phyloP scores from a whole-genome alignment of 2,797 vertebrate genomes.

The Cynodonichthys magdalenae region DNA sequence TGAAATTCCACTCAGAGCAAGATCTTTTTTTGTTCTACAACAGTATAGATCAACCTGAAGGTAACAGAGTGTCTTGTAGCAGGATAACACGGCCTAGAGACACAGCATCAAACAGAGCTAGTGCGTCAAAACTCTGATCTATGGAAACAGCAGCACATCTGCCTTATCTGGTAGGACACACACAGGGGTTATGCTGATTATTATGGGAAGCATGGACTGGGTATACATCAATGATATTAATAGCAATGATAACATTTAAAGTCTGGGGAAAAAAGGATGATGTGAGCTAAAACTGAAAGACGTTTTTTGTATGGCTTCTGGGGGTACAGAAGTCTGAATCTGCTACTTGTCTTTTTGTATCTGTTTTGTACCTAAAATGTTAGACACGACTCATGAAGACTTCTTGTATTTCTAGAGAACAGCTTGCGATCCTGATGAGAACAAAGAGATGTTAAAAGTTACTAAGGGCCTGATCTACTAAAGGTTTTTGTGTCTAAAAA shows the following conservation, averaged over 20 bases:
- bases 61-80: constrained; percentile 36
- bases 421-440: too few species aligned
- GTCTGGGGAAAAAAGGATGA: background rate
- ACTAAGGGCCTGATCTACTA: too few species aligned
- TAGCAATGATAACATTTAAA: constrained; percentile 40
- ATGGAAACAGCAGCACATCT: constrained; percentile 16
- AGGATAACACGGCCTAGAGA: constrained; percentile 30
- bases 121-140: constrained; percentile 24
- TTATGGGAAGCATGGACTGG: constrained; percentile 16
- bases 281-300: constrained; percentile 15
- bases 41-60: constrained; percentile 56
- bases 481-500: too few species aligned
- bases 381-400: too few species aligned
- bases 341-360: too few species aligned
- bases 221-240: constrained; percentile 57
- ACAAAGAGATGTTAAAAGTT: too few species aligned
- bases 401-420: too few species aligned
- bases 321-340: background rate
- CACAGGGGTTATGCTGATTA: constrained; percentile 11
- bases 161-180: constrained; percentile 24
- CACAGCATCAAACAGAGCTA: constrained; percentile 23
- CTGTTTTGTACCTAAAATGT: too few species aligned
- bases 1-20: constrained; percentile 26
- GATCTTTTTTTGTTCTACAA: constrained; percentile 3
- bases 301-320: constrained; percentile 15